Base-by-base conservation (phyloP, 2,888 invertebrate genomes). In the Autographa pulchrina region DNA sequence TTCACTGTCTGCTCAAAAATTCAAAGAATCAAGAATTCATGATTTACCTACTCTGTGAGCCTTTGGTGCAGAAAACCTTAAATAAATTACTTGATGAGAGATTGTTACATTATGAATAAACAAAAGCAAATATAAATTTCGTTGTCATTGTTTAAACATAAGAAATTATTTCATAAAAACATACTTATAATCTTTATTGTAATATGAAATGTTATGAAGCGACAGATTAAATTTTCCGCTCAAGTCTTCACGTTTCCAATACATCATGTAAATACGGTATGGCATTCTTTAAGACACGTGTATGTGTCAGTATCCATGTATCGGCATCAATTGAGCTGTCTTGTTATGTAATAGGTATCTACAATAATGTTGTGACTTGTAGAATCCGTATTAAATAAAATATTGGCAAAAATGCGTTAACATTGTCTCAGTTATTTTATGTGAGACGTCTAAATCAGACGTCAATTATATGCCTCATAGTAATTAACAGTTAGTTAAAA, bases 21-120 rank as follows among this genome's bases (percentile, higher is more conserved):
- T 65, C 63, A 63, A 25, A 18, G 60, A 20, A 58, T 72, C 68
- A 13, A 77, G 56, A 9, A 60, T 76, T 60, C 6, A 58, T 63
- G 20, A 63, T 72, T 52, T 60, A n/a, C n/a, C n/a, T n/a, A 58
- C 63, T 31, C 41, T 52, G n/a, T 32, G 41, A 48, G 48, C n/a
- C 41, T 56, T 11, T 54, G 41, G 41, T 32, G 25, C n/a, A 56
- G 54, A 56, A 56, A 25, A 20, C 20, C 4, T 25, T 20, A 20
- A 25, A 56, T 14, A 56, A 56, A 56, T n/a, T 25, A 56, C 25
- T 20, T 56, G 18, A 25, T n/a, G 0, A 48, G 0, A 8, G n/a
- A 4, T 5, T 6, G 7, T 4, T n/a, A 16, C 14, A 16, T 16
- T 16, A 43, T 16, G 1, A 16, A 43, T 43, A 43, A 16, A 14